Conservation (phyloP, 2,888 invertebrate genomes). For the Drosophila anomalata region DNA sequence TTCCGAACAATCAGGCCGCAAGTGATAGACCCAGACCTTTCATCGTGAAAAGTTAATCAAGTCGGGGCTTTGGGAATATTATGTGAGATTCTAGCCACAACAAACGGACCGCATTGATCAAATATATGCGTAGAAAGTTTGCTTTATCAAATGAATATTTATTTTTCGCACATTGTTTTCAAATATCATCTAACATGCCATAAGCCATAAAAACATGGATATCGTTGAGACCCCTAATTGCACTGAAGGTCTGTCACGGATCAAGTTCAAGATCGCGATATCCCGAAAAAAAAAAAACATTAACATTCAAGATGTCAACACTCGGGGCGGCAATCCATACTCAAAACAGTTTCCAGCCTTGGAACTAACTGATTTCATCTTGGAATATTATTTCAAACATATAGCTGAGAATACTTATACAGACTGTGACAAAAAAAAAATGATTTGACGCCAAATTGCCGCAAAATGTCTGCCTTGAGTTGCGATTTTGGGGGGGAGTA, state of each 20-base stretch:
- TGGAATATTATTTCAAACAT: slow-evolving; percentile 52
- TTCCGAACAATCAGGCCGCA: slow-evolving; percentile 16
- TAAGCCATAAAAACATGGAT: slow-evolving; percentile 20
- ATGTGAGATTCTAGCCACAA: slow-evolving; percentile 47
- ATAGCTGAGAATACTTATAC: slow-evolving; percentile 13
- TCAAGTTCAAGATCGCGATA: slow-evolving; percentile 45
- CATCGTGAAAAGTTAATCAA: slow-evolving; percentile 61
- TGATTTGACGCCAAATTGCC: slow-evolving; percentile 26
- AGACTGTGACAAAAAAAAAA: slow-evolving; percentile 43
- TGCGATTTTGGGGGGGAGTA: slow-evolving; percentile 18
- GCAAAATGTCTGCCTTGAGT: slow-evolving; percentile 42
- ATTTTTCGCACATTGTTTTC: neutral
- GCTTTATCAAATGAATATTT: neutral
- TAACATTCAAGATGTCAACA: slow-evolving; percentile 73
- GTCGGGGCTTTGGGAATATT: slow-evolving; percentile 11
- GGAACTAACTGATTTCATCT: slow-evolving; percentile 68
- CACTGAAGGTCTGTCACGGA: slow-evolving; percentile 34
- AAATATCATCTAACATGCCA: slow-evolving; percentile 7
- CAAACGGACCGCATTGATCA: slow-evolving; percentile 47
- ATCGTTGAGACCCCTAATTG: slow-evolving; percentile 20
- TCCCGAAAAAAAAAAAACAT: slow-evolving; percentile 45
- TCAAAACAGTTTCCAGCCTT: slow-evolving; percentile 65
- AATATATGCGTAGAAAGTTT: neutral
- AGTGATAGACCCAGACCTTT: slow-evolving; percentile 31
- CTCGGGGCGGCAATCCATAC: slow-evolving; percentile 50